phyloP scores from a whole-genome alignment of 2,113 vertebrate genomes.

The Excalfactoria chinensis region DNA sequence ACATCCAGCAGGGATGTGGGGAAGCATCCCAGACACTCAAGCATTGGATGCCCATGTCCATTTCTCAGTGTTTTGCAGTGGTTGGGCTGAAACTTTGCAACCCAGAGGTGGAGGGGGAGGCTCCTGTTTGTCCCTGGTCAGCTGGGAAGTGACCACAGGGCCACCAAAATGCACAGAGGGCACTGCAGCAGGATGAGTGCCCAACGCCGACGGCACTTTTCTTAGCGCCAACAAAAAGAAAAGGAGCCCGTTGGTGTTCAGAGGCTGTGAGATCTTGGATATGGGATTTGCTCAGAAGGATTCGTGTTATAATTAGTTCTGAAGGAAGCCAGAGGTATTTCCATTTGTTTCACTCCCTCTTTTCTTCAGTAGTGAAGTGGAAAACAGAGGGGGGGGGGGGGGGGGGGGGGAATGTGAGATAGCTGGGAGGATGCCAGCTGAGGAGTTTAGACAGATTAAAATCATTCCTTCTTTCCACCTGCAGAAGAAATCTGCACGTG shows the following conservation, averaged over 20 bases:
- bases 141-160: neutral
- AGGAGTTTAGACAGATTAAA: conserved; percentile 35
- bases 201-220: accelerated
- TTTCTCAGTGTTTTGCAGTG: accelerated
- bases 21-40: neutral
- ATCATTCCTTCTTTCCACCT: conserved; percentile 32
- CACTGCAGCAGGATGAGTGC: neutral
- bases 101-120: neutral
- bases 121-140: neutral
- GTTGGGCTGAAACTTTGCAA: neutral
- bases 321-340: neutral
- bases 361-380: neutral
- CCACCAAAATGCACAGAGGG: neutral
- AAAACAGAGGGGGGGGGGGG: neutral
- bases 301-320: neutral
- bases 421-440: conserved; percentile 28
- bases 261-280: neutral
- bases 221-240: neutral
- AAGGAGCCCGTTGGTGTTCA: neutral
- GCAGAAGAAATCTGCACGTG: neutral
- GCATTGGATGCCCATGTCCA: accelerated
- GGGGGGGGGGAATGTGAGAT: neutral
- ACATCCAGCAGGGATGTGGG: accelerated
- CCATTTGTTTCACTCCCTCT: conserved; percentile 1
- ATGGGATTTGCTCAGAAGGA: neutral